These are phyloP conservation scores for Crotalus horridus DNA, from an alignment of 2,113 vertebrate genomes.

Conservation along the genomic window DNA sequence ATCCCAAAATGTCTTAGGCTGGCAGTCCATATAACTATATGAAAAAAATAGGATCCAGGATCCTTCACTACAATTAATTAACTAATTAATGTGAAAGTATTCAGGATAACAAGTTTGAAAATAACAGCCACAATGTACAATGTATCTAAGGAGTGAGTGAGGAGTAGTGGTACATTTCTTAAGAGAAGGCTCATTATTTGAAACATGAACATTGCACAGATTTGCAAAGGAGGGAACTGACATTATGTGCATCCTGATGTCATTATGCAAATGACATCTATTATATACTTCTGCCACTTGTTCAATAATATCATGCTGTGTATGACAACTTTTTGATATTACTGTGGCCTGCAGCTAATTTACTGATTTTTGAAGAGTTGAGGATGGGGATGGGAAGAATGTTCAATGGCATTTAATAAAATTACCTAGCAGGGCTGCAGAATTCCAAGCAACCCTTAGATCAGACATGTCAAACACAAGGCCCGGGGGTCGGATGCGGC, in stretches of 20 bases:
- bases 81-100: not conserved
- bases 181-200: not conserved
- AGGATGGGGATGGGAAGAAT: not conserved
- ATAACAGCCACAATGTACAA: not conserved
- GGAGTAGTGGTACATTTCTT: not conserved
- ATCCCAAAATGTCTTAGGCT: not conserved
- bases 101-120: not conserved
- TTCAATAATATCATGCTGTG: not conserved
- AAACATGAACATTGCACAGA: not conserved
- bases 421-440: not conserved
- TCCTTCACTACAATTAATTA: not conserved
- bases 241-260: not conserved
- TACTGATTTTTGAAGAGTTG: not conserved
- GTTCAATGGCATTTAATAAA: not conserved
- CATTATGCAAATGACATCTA: not conserved
- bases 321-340: not conserved
- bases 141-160: not conserved
- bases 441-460: not conserved
- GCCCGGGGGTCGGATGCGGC: too few species aligned
- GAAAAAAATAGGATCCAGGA: not conserved
- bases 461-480: not conserved
- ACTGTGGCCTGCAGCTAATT: not conserved
- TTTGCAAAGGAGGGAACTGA: not conserved
- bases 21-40: not conserved
- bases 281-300: not conserved